Percentiles rank a stretch among this genome's conserved stretches.
phyloP scores from a whole-genome alignment of 1,140 invertebrate species.

The Tachypleus tridentatus region DNA sequence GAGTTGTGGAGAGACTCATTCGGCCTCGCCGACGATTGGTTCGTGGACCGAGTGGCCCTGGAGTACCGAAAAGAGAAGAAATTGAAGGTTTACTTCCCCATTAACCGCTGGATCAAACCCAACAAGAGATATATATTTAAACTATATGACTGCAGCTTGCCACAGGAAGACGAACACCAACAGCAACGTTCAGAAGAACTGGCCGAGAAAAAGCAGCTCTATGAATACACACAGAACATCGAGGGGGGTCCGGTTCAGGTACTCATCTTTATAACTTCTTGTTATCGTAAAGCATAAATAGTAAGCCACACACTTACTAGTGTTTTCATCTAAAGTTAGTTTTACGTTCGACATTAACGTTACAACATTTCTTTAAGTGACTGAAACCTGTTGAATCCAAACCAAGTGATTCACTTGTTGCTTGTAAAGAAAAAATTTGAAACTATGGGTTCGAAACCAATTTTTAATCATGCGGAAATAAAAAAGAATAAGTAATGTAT shows the following conservation, averaged over 20 bases:
- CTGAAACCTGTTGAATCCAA: no score
- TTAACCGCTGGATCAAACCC: conserved; percentile 33
- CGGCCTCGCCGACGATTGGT: conserved; percentile 26
- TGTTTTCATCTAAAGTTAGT: no score
- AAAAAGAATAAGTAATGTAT: no score
- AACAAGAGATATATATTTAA: conserved; percentile 33
- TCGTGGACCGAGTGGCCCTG: conserved; percentile 23
- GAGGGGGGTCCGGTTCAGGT: conserved; percentile 36
- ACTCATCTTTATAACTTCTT: not conserved
- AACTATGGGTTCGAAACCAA: no score
- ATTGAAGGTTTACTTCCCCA: not conserved
- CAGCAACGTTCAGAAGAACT: conserved; percentile 34
- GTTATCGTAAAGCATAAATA: no score
- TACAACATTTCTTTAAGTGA: no score
- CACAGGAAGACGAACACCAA: conserved; percentile 33
- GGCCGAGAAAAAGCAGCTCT: conserved; percentile 30
- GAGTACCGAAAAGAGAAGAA: conserved; percentile 13
- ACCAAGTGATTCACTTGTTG: no score
- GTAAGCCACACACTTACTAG: no score
- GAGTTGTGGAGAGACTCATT: not conserved
- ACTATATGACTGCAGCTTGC: conserved; percentile 36
- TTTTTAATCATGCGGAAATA: no score
- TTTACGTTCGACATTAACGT: no score
- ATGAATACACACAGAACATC: conserved; percentile 31
- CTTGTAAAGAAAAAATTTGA: no score